Evolutionary conservation across 2,797 vertebrate species (phyloP), one percentile per base, ranked within the genome.

Genomic region (Chelon labrosus): DNA sequence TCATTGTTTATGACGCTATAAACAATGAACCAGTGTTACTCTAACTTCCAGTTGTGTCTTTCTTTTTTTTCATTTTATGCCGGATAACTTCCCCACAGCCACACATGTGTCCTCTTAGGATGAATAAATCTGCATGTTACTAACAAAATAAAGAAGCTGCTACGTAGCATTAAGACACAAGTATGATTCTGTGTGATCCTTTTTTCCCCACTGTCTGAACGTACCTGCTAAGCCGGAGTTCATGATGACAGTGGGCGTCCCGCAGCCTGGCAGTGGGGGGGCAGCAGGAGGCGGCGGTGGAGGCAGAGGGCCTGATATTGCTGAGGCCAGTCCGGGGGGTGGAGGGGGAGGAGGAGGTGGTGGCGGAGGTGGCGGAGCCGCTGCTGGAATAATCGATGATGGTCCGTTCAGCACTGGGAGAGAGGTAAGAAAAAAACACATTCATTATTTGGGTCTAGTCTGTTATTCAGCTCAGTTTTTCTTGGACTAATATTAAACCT

Each of bases 211-310:
- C n/a, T 42, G 1, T 11, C 2, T 10, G 64, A 46, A 27, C 79
- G 93, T 94, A 99, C 98, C 98, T 96, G 97, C 96, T 41, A 99
- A 91, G 65, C 98, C 97, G 22, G 97, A 97, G 95, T 98, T 99
- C 93, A 99, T 98, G 89, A 99, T 97, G 86, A 99, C 97, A 0
- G 97, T 98, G 44, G 97, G 97, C 0, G 96, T 97, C 42, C 96
- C 95, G 0, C 95, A 94, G 67, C 97, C 97, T 0, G 97, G 97
- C 80, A 98, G 91, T 0, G 98, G 98, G 0, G 97, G 97, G 0
- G 98, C 96, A 1, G 91, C 90, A 0, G 97, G 97, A 0, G 97
- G 97, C 2, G 95, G 97, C 0, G 97, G 97, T 0, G 97, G 97
- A 0, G 96, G 94, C 0, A 85, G n/a, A 10, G 70, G 88, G 14